These are phyloP conservation scores for Stenotaenia linearis DNA, from an alignment of 2,888 invertebrate genomes.

Conservation along the genomic window DNA sequence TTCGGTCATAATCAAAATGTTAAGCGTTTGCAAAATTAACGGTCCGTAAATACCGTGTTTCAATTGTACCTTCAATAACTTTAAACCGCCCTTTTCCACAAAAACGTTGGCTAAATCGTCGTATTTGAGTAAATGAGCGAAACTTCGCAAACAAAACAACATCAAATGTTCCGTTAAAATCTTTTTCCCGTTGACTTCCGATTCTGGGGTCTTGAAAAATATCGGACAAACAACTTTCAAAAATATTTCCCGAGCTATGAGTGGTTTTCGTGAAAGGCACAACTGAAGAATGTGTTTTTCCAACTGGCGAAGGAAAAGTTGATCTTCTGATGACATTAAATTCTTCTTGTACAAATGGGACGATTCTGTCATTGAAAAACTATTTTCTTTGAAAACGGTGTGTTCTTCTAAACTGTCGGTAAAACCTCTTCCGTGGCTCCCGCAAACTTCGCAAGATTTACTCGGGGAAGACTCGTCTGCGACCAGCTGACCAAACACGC, in stretches of 20 bases:
- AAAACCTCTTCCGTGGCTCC: no score
- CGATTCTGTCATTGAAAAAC: background rate
- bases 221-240: background rate
- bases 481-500: background rate
- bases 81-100: background rate
- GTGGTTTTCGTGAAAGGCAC: background rate
- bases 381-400: no score
- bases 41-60: background rate
- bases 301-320: background rate
- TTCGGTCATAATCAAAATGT: constrained; percentile 21
- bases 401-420: no score
- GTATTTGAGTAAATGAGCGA: background rate
- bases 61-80: background rate
- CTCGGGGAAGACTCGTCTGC: background rate
- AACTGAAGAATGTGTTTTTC: constrained; percentile 19
- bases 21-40: background rate
- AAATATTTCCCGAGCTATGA: background rate
- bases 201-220: background rate
- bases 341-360: background rate
- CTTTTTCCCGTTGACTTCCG: no score
- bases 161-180: background rate
- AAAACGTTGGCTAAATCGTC: background rate
- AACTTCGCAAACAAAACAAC: background rate
- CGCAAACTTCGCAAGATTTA: background rate
- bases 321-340: background rate